Evolutionary conservation across 2,797 vertebrate species (phyloP).

Genomic region (Stomatorhinus walkeri): DNA sequence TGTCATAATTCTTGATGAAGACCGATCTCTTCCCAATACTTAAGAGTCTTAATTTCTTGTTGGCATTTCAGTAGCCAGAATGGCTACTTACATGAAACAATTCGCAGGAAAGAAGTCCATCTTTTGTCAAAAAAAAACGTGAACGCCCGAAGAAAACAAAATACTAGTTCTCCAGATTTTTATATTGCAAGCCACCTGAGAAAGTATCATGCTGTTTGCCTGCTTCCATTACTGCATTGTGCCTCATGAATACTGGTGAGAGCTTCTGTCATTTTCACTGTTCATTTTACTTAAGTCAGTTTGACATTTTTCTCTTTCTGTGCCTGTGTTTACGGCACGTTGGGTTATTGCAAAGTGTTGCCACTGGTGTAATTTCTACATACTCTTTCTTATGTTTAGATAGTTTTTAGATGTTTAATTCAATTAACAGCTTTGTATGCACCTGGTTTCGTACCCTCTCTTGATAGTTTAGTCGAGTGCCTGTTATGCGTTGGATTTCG

Average conservation of each 20-base stretch:
- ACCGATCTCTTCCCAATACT: neutral
- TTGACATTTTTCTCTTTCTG: neutral
- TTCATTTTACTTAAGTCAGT: neutral
- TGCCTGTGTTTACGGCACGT: neutral
- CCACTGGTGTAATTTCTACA: neutral
- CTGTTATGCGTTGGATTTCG: neutral
- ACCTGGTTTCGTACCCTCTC: neutral
- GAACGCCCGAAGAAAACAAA: neutral
- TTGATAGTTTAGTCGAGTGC: neutral
- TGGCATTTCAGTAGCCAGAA: neutral
- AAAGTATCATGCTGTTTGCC: neutral
- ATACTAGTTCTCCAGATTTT: neutral
- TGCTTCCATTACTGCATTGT: neutral
- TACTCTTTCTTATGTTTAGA: neutral
- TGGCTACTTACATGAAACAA: too few species aligned
- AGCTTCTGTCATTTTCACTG: neutral
- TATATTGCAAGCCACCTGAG: neutral
- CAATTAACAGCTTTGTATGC: neutral
- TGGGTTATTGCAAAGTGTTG: neutral
- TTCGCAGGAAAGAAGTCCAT: too few species aligned
- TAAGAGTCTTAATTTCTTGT: neutral
- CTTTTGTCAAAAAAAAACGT: neutral
- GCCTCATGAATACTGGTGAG: too few species aligned
- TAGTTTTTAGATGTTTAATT: neutral
- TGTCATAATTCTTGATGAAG: neutral